A percentile compares a stretch with the other conserved stretches of the same genome.
phyloP scores from a whole-genome alignment of 2,888 invertebrate genomes.

The Chymomyza caudatula region DNA sequence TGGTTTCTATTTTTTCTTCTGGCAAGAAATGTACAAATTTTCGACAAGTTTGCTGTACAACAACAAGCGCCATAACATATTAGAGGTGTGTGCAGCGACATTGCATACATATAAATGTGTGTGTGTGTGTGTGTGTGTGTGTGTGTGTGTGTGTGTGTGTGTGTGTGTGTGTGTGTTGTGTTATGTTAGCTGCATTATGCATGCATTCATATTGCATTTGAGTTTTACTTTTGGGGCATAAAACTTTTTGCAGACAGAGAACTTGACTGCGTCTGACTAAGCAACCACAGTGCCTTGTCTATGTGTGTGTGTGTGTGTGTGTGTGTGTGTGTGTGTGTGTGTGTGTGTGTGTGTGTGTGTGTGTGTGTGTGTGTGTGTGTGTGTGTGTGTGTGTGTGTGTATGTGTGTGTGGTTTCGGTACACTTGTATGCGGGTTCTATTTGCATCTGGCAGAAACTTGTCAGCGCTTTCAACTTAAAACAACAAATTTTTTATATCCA shows the following conservation, averaged over 20 bases:
- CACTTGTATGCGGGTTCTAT: slow-evolving; percentile 6
- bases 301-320: slow-evolving; percentile 7
- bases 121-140: slow-evolving; percentile 24
- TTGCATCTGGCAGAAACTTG: slow-evolving; percentile 46
- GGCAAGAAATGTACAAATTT: slow-evolving; percentile 52
- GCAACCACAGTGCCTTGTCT: background rate
- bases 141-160: slow-evolving; percentile 17
- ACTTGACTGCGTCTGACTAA: slow-evolving; percentile 7
- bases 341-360: slow-evolving; percentile 10
- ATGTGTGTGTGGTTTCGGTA: slow-evolving; percentile 4
- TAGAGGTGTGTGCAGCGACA: slow-evolving; percentile 30
- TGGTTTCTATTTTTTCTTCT: slow-evolving; percentile 10
- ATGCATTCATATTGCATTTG: slow-evolving; percentile 45
- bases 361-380: slow-evolving; percentile 5
- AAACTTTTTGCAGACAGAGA: slow-evolving; percentile 19
- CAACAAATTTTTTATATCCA: background rate
- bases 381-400: background rate
- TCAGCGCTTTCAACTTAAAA: slow-evolving; percentile 2
- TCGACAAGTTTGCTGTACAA: slow-evolving; percentile 60
- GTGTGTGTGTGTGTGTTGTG: background rate
- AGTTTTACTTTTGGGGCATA: slow-evolving; percentile 35
- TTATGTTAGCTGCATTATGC: slow-evolving; percentile 35
- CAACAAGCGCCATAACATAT: slow-evolving; percentile 41
- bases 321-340: background rate
- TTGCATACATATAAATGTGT: slow-evolving; percentile 22